Evolutionary conservation across 2,113 vertebrate genomes (phyloP), one percentile per base, ranked within the genome.

Genomic region (Pogonocichla stellata): DNA sequence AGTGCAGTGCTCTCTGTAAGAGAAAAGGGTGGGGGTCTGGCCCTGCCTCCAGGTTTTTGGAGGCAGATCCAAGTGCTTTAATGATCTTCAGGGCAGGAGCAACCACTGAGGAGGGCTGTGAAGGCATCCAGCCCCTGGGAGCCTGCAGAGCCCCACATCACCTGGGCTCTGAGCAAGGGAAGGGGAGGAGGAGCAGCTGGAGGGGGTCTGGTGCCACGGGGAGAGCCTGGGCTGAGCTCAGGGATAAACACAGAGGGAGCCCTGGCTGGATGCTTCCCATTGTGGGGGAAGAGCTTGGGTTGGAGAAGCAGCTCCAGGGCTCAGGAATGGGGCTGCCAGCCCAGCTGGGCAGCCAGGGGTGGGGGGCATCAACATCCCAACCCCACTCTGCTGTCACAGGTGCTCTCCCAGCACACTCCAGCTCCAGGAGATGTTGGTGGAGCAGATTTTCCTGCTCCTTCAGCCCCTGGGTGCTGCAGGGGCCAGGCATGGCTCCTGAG

Each of bases 311-410:
- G 65, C 51, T 85, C 15, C 36, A 33, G 67, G 34, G 71, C 57
- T 77, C 54, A 47, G 69, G 64, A 48, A 10, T 8, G 54, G 48
- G 40, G 48, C 64, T 91, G 67, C 83, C 36, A 33, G 5, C 34
- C 26, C 67, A 51, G 42, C 51, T 80, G 20, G 7, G 6, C n/a
- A 67, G 58, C 33, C 42, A 47, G 56, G 13, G 29, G 0, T 1
- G 1, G 1, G 1, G 25, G 58, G 13, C 2, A 2, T 19, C 17
- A 40, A 48, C 11, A 1, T 34, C 36, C 14, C 2, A 2, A 14
- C 19, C 15, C 18, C 14, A 4, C 58, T 6, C 23, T 48, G n/a
- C 19, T 58, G 54, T 34, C 38, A 12, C 33, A 38, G 56, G 9
- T 9, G 4, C 42, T 75, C 40, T 57, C 50, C 50, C 56, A 70